Percentiles rank a stretch among this genome's conserved stretches.
Conservation (phyloP, 2,113 vertebrate genomes). For the Panthera uncia region DNA sequence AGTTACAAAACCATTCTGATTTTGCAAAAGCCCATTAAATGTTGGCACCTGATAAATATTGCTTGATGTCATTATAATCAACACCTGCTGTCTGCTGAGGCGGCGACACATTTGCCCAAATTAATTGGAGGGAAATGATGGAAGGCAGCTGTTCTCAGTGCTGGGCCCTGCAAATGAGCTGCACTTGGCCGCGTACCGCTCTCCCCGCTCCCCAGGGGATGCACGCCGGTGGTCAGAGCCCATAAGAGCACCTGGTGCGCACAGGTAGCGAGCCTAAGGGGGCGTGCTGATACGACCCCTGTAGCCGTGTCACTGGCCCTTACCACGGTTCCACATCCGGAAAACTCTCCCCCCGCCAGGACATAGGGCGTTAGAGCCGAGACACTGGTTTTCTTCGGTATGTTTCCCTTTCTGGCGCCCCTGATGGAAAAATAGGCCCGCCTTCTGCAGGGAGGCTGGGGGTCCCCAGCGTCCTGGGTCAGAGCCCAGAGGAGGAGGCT, state of each 20-base stretch:
- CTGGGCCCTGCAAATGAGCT: background rate
- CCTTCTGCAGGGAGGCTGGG: rapidly evolving
- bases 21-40: background rate
- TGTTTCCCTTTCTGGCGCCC: no score
- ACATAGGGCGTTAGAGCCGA: rapidly evolving
- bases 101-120: background rate
- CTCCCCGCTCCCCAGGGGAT: rapidly evolving
- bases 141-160: background rate
- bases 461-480: background rate
- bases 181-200: rapidly evolving
- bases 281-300: no score
- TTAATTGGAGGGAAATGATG: background rate
- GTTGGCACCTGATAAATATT: background rate
- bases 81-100: background rate
- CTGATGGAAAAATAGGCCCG: background rate
- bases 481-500: background rate
- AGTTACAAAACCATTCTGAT: background rate
- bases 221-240: rapidly evolving
- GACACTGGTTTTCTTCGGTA: background rate
- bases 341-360: rapidly evolving
- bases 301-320: background rate
- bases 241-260: rapidly evolving
- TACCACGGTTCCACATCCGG: rapidly evolving
- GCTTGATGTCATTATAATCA: background rate
- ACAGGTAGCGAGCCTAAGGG: rapidly evolving